A percentile compares a stretch with the other conserved stretches of the same genome.
Conservation (phyloP, 2,113 vertebrate species). For the Hippocampus barbouri region DNA sequence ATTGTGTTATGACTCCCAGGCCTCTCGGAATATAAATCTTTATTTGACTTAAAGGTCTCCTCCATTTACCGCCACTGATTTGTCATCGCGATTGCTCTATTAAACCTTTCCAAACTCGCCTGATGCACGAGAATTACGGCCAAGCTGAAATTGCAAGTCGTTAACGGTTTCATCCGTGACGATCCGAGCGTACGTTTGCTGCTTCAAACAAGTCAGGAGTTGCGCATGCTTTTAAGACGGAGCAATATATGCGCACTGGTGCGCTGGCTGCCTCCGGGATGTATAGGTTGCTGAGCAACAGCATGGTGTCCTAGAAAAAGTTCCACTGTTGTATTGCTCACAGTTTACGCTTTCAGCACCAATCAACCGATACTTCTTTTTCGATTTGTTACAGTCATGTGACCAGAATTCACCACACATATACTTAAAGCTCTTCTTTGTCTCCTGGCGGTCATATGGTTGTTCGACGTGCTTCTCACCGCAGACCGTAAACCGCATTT, state of each 20-base stretch:
- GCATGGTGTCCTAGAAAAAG: conserved; percentile 67
- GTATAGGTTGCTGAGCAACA: conserved; percentile 73
- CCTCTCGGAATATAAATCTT: conserved; percentile 5
- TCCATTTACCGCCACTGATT: conserved; percentile 31
- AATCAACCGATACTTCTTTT: conserved; percentile 7
- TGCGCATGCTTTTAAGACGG: conserved; percentile 28
- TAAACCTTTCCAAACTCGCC: conserved; percentile 12
- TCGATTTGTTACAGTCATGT: conserved; percentile 23
- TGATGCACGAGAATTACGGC: conserved; percentile 18
- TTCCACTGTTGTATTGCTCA: conserved; percentile 38
- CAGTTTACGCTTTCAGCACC: conserved; percentile 30
- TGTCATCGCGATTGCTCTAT: conserved; percentile 13
- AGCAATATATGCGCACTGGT: conserved; percentile 44
- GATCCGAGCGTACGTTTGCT: not conserved
- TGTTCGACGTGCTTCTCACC: no score
- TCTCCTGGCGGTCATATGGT: conserved; percentile 8
- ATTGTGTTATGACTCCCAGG: not conserved
- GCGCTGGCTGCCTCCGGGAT: conserved; percentile 54
- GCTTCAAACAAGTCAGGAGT: conserved; percentile 8
- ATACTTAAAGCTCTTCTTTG: conserved; percentile 12
- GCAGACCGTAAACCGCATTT: not conserved
- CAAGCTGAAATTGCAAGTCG: not conserved
- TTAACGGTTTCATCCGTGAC: not conserved
- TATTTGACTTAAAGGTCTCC: conserved; percentile 2
- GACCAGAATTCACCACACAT: conserved; percentile 24